phyloP scores from a whole-genome alignment of 2,113 vertebrate species.

The Pristiophorus japonicus region DNA sequence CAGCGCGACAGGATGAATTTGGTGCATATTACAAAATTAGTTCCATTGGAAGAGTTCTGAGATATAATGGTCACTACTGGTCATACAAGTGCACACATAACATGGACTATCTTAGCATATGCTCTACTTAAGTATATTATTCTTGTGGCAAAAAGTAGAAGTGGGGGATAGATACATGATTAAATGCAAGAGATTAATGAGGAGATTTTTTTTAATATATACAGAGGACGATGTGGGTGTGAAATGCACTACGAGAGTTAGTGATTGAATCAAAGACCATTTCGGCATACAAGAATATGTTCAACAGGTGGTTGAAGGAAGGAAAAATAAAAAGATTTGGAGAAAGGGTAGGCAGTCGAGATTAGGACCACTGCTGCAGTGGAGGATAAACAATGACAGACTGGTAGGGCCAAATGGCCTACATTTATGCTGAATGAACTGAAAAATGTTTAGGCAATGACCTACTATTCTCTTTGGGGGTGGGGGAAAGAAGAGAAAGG shows the following conservation, averaged over 20 bases:
- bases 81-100: not conserved
- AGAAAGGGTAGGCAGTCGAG: not conserved
- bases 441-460: too few species aligned
- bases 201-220: not conserved
- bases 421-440: too few species aligned
- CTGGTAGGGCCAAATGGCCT: not conserved
- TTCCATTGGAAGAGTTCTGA: not conserved
- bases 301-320: not conserved
- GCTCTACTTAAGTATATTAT: not conserved
- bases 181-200: not conserved
- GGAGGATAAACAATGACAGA: not conserved
- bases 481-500: too few species aligned
- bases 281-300: not conserved
- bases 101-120: not conserved
- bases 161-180: not conserved
- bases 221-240: not conserved
- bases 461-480: too few species aligned
- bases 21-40: not conserved
- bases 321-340: not conserved
- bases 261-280: not conserved
- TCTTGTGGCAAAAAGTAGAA: not conserved
- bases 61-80: not conserved
- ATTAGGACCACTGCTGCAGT: not conserved
- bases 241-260: not conserved
- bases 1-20: not conserved